phyloP scores from a whole-genome alignment of 2,113 vertebrate species.

The Pseudolaguvia tuberculata region DNA sequence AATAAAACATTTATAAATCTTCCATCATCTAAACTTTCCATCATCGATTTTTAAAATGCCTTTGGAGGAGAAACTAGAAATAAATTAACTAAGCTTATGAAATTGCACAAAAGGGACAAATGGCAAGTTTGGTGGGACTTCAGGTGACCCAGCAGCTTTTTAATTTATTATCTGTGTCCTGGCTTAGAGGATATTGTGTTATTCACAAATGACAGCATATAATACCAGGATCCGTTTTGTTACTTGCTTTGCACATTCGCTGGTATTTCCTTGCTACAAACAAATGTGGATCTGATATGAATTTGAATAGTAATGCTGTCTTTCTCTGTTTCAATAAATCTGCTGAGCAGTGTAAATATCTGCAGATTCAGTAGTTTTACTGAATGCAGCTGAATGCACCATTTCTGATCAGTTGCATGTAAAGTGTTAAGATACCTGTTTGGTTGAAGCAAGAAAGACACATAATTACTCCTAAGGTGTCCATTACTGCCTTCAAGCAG shows the following conservation, averaged over 20 bases:
- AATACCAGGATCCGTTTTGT: not conserved
- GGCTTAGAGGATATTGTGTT: not conserved
- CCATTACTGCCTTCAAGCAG: too few relatives aligned
- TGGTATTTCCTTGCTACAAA: not conserved
- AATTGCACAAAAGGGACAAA: not conserved
- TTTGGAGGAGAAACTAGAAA: not conserved
- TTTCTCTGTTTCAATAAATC: not conserved
- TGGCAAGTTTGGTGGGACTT: too few relatives aligned
- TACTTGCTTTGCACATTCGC: slow-evolving; percentile 1
- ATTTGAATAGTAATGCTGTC: not conserved
- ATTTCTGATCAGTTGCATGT: not conserved
- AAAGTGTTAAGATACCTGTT: not conserved
- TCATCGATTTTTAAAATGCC: not conserved
- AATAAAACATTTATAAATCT: slow-evolving; percentile 4
- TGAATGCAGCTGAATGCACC: not conserved
- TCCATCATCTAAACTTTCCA: not conserved
- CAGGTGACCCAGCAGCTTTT: not conserved
- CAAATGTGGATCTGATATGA: not conserved
- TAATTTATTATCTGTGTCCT: not conserved
- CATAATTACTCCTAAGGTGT: too few relatives aligned
- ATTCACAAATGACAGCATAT: not conserved
- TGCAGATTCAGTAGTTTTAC: slow-evolving; percentile 6
- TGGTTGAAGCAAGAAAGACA: not conserved
- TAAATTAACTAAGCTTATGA: not conserved
- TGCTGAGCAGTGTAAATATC: not conserved